phyloP scores from a whole-genome alignment of 1,140 invertebrate genomes.

The Pseudomyrmex dendroicus region DNA sequence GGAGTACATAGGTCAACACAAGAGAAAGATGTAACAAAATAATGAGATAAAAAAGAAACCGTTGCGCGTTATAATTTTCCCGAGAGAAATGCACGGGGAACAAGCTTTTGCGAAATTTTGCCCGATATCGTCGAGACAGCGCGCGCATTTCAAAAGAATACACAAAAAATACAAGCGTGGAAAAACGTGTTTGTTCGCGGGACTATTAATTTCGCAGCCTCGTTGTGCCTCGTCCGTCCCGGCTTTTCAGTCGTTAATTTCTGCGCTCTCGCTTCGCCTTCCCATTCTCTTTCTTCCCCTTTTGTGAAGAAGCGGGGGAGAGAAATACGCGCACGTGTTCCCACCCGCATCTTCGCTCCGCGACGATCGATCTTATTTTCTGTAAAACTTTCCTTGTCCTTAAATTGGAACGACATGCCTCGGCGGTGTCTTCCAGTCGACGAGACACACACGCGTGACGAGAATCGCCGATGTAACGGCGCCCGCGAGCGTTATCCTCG shows the following conservation, averaged over 20 bases:
- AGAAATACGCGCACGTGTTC: neutral
- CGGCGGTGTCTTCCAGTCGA: conserved; percentile 18
- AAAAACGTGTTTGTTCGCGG: conserved; percentile 42
- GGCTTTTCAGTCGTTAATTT: conserved; percentile 42
- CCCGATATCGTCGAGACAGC: conserved; percentile 10
- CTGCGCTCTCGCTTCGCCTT: conserved; percentile 42
- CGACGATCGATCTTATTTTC: conserved; percentile 28
- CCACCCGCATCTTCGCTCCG: neutral
- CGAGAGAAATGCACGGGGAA: neutral
- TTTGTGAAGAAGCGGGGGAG: neutral
- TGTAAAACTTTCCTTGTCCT: conserved; percentile 35
- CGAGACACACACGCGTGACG: conserved; percentile 52
- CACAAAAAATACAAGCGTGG: neutral
- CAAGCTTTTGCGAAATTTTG: conserved; percentile 21
- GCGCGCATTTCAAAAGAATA: neutral
- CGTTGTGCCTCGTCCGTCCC: neutral
- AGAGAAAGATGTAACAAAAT: neutral
- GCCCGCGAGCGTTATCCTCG: conserved; percentile 1
- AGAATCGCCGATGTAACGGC: conserved; percentile 45
- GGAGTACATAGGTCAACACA: neutral
- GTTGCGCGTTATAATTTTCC: neutral
- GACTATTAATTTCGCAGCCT: conserved; percentile 38
- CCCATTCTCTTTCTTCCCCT: conserved; percentile 21
- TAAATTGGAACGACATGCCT: conserved; percentile 63
- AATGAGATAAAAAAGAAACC: neutral